A percentile compares a stretch with the other conserved stretches of the same genome.
Evolutionary conservation across 2,797 vertebrate genomes (phyloP).

Genomic region (Mareca penelope): DNA sequence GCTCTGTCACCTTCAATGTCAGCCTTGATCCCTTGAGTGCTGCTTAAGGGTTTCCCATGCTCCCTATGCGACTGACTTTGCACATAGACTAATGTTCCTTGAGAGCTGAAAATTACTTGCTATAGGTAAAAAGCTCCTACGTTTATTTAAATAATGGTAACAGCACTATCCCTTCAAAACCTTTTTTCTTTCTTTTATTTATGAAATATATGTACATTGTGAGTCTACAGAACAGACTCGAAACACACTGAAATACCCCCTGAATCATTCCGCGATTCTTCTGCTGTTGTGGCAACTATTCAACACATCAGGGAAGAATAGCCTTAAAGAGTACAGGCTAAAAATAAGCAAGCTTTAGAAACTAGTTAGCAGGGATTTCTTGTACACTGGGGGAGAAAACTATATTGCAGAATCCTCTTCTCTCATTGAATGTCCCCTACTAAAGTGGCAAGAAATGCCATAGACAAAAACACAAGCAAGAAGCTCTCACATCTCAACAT

Average conservation of each 20-base stretch:
- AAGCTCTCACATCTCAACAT: not conserved
- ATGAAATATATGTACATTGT: not conserved
- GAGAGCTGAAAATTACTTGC: conserved; percentile 1
- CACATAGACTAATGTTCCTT: conserved; percentile 1
- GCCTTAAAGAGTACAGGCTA: not conserved
- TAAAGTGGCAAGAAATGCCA: not conserved
- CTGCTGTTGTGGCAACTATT: not conserved
- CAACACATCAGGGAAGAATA: not conserved
- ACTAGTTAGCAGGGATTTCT: not conserved
- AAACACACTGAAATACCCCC: not conserved
- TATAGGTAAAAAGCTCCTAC: not conserved
- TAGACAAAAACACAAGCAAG: not conserved
- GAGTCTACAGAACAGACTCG: not conserved
- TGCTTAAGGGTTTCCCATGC: conserved; percentile 17
- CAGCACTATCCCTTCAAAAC: not conserved
- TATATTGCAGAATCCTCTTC: not conserved
- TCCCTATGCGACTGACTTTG: conserved; percentile 4
- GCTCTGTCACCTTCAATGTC: conserved; percentile 50
- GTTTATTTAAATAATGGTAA: not conserved
- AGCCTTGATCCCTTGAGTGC: conserved; percentile 22
- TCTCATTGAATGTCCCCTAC: not conserved
- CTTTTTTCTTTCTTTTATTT: not conserved
- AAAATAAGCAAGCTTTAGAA: not conserved
- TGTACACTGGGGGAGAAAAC: not conserved
- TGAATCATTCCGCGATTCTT: not conserved